phyloP scores from a whole-genome alignment of 1,140 invertebrate species.

The Aradophagus sp. region DNA sequence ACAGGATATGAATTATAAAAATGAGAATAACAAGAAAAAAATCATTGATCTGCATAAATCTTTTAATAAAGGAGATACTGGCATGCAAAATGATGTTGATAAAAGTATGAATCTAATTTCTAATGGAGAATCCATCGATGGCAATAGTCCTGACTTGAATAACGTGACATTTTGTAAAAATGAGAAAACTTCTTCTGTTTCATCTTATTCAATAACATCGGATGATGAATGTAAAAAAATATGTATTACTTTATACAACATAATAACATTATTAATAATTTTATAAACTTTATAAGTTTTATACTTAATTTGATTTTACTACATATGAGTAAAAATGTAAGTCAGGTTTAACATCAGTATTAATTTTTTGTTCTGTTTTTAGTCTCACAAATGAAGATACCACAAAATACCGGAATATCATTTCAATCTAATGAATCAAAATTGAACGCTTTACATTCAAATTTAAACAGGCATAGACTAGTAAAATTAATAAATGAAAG shows the following conservation, averaged over 20 bases:
- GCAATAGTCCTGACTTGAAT: not conserved
- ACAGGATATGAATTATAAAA: not conserved
- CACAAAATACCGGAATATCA: too few species aligned
- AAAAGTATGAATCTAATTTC: not conserved
- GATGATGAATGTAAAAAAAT: slow-evolving; percentile 1
- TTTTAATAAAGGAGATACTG: not conserved
- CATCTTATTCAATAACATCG: not conserved
- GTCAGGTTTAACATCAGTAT: too few species aligned
- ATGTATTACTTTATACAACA: too few species aligned
- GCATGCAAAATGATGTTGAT: not conserved
- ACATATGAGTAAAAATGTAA: too few species aligned
- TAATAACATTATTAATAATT: not conserved
- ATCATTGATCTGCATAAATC: not conserved
- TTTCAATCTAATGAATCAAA: too few species aligned
- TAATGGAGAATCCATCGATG: not conserved
- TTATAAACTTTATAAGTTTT: not conserved
- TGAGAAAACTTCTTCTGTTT: slow-evolving; percentile 3
- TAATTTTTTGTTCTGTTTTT: too few species aligned
- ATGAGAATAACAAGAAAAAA: not conserved
- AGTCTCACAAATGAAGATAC: too few species aligned
- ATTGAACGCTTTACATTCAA: too few species aligned
- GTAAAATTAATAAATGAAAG: too few species aligned
- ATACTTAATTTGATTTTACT: slow-evolving; percentile 2
- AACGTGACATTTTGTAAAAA: slow-evolving; percentile 4
- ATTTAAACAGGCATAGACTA: too few species aligned